Evolutionary conservation across 64 coral and sea anemone species (phyloP).

Genomic region (Astreopora myriophthalma): DNA sequence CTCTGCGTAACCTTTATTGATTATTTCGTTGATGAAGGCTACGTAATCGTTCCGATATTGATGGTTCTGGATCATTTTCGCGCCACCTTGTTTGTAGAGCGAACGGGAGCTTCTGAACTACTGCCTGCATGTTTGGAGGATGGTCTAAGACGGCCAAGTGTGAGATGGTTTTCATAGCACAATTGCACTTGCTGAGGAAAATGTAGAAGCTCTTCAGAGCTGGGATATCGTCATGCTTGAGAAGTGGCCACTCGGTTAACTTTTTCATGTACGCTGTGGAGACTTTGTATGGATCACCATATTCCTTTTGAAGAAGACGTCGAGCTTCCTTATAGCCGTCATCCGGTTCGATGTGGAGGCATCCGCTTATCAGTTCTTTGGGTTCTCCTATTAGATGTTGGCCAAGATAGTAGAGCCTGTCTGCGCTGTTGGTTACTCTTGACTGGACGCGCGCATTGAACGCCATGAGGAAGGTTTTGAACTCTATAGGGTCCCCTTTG

Average conservation of each 20-base stretch:
- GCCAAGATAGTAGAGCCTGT: slow-evolving; percentile 24
- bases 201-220: not conserved
- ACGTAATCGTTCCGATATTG: no score
- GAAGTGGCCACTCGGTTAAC: not conserved
- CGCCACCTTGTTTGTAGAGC: no score
- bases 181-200: not conserved
- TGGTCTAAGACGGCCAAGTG: no score
- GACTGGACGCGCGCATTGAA: slow-evolving; percentile 29
- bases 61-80: no score
- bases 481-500: not conserved
- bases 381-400: slow-evolving; percentile 35
- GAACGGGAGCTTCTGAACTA: slow-evolving; percentile 57
- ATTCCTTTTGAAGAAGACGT: not conserved
- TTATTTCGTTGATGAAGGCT: not conserved
- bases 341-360: slow-evolving; percentile 8
- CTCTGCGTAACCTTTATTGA: no score
- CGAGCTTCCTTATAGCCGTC: slow-evolving; percentile 14
- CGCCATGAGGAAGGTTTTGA: slow-evolving; percentile 23
- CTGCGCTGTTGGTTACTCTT: not conserved
- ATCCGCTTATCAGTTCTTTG: slow-evolving; percentile 13
- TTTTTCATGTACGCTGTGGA: not conserved
- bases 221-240: not conserved
- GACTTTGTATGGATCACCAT: slow-evolving; percentile 31
- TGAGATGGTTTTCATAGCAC: not conserved
- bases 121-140: not conserved